phyloP scores from a whole-genome alignment of 2,113 vertebrate genomes.

The Ciconia maguari region DNA sequence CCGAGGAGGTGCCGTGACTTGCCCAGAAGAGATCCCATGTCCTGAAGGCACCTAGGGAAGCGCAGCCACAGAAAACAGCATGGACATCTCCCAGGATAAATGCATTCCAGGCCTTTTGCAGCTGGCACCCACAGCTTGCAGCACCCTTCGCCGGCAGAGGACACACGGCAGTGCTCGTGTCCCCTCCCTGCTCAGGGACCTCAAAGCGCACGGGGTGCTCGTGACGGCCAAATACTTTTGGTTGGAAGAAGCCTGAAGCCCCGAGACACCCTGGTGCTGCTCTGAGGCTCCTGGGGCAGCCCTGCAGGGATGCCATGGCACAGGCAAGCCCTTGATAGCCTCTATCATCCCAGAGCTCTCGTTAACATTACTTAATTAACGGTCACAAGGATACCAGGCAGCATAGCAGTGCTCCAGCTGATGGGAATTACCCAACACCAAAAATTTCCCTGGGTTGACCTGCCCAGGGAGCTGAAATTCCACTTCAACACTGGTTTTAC shows the following conservation, averaged over 20 bases:
- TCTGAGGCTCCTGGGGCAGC: not conserved
- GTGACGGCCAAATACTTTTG: fast-evolving
- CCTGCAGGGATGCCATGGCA: not conserved
- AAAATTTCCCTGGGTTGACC: not conserved
- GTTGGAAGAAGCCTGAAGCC: not conserved
- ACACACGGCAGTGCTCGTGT: fast-evolving
- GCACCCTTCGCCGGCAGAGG: not conserved
- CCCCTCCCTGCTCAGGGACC: not conserved
- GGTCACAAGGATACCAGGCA: not conserved
- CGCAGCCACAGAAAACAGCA: fast-evolving
- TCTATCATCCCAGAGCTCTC: not conserved
- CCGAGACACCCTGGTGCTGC: not conserved
- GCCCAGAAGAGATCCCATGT: fast-evolving
- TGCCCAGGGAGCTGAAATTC: not conserved
- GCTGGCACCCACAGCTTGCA: not conserved
- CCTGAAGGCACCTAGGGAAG: not conserved
- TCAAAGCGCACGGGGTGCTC: fast-evolving
- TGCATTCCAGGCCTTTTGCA: not conserved
- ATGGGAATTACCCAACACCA: not conserved
- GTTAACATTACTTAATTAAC: fast-evolving
- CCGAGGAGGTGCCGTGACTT: fast-evolving
- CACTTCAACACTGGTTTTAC: not conserved
- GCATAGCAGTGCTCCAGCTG: not conserved
- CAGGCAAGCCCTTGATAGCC: not conserved
- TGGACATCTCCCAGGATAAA: fast-evolving